Evolutionary conservation across 2,113 vertebrate genomes (phyloP).

Genomic region (Mormoops blainvillei): DNA sequence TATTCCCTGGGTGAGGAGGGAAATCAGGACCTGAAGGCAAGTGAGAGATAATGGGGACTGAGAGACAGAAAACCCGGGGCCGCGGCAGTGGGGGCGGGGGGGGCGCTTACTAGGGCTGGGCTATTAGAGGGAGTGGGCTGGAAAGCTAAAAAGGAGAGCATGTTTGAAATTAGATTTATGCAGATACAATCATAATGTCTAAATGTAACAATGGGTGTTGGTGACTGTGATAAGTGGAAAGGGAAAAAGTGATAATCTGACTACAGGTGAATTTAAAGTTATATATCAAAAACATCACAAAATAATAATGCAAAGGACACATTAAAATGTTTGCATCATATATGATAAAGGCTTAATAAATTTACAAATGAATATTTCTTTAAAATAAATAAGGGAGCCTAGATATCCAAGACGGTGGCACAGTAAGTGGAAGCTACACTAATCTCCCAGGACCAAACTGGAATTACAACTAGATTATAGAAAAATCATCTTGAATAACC

Average conservation of each 20-base stretch:
- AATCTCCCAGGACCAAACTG: too few species aligned
- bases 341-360: not conserved
- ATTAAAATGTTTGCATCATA: not conserved
- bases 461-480: too few species aligned
- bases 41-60: not conserved
- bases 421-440: too few species aligned
- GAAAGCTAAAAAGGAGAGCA: not conserved
- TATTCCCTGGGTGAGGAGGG: not conserved
- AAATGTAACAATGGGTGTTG: not conserved
- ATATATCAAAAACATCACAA: not conserved
- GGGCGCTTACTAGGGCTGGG: not conserved
- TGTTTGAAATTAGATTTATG: not conserved
- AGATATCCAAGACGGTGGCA: too few species aligned
- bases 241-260: not conserved
- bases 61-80: not conserved
- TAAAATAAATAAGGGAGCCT: not conserved
- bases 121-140: not conserved
- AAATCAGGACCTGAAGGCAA: not conserved
- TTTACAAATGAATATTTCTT: not conserved
- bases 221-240: not conserved
- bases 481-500: too few species aligned
- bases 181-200: not conserved
- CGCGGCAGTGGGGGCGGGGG: too few species aligned
- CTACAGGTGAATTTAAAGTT: not conserved
- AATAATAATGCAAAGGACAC: not conserved